phyloP scores from a whole-genome alignment of 2,797 vertebrate genomes.

The Prionace glauca region DNA sequence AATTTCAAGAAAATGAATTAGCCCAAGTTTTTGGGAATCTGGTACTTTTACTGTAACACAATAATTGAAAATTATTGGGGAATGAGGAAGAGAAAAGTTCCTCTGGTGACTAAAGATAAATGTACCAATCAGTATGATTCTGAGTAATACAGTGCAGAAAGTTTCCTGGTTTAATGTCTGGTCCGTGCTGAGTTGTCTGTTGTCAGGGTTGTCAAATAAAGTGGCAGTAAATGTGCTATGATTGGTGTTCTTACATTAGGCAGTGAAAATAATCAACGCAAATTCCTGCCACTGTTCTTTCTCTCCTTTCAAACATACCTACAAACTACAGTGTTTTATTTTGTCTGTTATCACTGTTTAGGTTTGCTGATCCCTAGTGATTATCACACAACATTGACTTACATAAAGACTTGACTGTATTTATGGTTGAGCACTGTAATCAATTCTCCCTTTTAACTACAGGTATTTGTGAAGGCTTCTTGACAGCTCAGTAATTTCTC shows the following conservation, averaged over 20 bases:
- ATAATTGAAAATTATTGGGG: neutral
- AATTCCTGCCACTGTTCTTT: neutral
- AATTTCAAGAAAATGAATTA: neutral
- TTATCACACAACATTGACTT: neutral
- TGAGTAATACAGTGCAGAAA: neutral
- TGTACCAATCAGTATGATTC: neutral
- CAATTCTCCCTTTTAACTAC: neutral
- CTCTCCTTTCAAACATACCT: neutral
- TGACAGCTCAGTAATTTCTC: neutral
- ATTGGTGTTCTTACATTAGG: neutral
- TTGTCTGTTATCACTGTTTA: slow-evolving; percentile 4
- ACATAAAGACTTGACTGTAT: neutral
- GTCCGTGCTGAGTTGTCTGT: neutral
- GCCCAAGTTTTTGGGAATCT: neutral
- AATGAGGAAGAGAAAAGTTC: neutral
- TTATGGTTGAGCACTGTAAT: neutral
- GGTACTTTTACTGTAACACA: neutral
- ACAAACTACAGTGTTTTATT: neutral
- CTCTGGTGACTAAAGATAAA: neutral
- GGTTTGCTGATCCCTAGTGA: slow-evolving; percentile 11
- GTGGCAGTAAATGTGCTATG: neutral
- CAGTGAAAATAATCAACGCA: neutral
- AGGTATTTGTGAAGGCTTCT: neutral
- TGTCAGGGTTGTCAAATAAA: no score
- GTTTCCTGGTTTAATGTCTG: neutral